Conservation (phyloP, 2,113 vertebrate species). For the Pipra filicauda region DNA sequence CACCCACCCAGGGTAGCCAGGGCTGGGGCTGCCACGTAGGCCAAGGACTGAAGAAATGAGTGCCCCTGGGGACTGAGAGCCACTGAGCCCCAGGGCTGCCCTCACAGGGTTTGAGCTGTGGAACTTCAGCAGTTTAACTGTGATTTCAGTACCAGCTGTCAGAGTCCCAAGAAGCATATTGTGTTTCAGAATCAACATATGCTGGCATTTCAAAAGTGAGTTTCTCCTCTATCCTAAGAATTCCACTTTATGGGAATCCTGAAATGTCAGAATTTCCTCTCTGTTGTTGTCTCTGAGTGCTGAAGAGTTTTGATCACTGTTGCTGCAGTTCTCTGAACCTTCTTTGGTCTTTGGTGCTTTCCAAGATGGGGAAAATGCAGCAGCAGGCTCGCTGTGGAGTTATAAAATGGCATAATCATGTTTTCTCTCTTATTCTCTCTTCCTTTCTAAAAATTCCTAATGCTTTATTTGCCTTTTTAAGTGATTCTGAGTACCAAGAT, state of each 20-base stretch:
- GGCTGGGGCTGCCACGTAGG: not conserved
- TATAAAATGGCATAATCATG: not conserved
- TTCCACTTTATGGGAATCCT: not conserved
- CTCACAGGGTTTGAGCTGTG: not conserved
- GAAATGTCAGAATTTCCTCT: not conserved
- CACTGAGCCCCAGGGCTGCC: not conserved
- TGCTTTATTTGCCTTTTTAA: conserved; percentile 32
- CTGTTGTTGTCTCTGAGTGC: not conserved
- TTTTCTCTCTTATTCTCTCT: not conserved
- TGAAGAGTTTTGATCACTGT: not conserved
- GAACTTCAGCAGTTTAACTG: not conserved
- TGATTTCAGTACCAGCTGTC: not conserved
- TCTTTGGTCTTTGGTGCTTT: not conserved
- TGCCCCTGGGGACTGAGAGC: not conserved
- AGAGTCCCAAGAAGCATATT: not conserved
- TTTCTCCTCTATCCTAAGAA: not conserved
- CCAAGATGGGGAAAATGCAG: not conserved
- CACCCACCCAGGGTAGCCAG: no score
- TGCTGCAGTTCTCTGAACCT: not conserved
- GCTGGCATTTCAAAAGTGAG: conserved; percentile 17
- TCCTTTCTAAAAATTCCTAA: not conserved
- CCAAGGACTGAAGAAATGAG: not conserved
- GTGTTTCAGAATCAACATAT: conserved; percentile 38
- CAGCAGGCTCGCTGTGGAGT: not conserved
- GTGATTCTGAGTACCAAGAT: not conserved